These are phyloP conservation scores for Ellobium chinense DNA, from an alignment of 2,888 invertebrate species.

Conservation along the genomic window DNA sequence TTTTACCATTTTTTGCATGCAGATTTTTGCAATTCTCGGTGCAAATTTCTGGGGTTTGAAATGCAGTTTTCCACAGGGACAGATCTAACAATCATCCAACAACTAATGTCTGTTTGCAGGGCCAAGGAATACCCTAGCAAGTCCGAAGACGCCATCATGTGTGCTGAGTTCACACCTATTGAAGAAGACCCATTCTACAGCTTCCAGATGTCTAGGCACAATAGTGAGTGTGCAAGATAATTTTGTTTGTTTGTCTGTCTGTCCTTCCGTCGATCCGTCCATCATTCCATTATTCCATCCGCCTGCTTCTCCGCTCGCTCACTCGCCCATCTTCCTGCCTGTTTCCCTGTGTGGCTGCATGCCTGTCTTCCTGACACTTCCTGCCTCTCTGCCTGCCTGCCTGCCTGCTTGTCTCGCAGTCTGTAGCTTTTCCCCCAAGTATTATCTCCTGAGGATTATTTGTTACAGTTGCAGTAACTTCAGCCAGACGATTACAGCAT, in stretches of 20 bases:
- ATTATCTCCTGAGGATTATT: no score
- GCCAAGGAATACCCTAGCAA: constrained; percentile 10
- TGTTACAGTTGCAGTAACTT: no score
- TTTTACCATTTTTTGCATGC: no score
- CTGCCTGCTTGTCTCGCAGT: not conserved
- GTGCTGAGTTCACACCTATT: constrained; percentile 64
- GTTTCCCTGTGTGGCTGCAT: not conserved
- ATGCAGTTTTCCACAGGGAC: no score
- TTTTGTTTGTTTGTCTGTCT: not conserved
- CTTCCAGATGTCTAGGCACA: constrained; percentile 66
- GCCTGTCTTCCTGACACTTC: not conserved
- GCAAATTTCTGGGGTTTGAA: no score
- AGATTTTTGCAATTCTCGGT: no score
- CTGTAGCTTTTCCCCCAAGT: not conserved
- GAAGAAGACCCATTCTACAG: constrained; percentile 64
- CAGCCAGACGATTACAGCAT: no score
- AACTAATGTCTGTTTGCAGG: not conserved
- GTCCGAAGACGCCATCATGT: constrained; percentile 64
- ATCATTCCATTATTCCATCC: not conserved
- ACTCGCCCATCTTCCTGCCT: not conserved
- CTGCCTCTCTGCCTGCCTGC: constrained; percentile 3
- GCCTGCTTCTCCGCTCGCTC: not conserved
- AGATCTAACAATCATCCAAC: not conserved
- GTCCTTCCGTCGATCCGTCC: not conserved
- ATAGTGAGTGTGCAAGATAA: constrained; percentile 59